Evolutionary conservation across 1,140 invertebrate species (phyloP).

Genomic region (Colletes latitarsis): DNA sequence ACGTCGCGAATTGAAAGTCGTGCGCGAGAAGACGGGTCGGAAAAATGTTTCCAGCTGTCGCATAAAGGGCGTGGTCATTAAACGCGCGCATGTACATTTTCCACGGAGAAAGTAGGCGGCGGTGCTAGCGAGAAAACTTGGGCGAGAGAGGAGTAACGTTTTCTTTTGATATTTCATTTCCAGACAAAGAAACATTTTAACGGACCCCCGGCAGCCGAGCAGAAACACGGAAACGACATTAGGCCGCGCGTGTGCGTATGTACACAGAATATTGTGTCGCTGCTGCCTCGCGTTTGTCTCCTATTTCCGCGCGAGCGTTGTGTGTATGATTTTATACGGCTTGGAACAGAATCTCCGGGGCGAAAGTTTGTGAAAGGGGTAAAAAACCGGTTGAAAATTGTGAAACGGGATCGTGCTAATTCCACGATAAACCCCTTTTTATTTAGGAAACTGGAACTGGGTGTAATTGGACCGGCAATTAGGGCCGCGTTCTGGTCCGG

Average conservation of each 20-base stretch:
- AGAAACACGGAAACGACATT: not conserved
- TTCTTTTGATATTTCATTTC: slow-evolving; percentile 11
- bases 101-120: not conserved
- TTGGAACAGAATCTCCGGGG: too few relatives aligned
- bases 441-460: too few relatives aligned
- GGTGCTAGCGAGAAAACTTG: not conserved
- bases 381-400: too few relatives aligned
- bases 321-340: too few relatives aligned
- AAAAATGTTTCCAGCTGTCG: not conserved
- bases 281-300: too few relatives aligned
- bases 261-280: not conserved
- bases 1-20: not conserved
- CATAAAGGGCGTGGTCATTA: not conserved
- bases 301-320: too few relatives aligned
- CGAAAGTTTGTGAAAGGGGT: too few relatives aligned
- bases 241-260: not conserved
- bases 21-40: not conserved
- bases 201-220: not conserved
- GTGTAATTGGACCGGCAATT: too few relatives aligned
- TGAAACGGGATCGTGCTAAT: too few relatives aligned
- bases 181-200: slow-evolving; percentile 13
- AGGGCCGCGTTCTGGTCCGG: too few relatives aligned
- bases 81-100: not conserved
- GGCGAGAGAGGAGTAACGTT: not conserved
- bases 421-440: too few relatives aligned